Conservation (phyloP, 2,888 invertebrate species). For the Hybos culiciformis region DNA sequence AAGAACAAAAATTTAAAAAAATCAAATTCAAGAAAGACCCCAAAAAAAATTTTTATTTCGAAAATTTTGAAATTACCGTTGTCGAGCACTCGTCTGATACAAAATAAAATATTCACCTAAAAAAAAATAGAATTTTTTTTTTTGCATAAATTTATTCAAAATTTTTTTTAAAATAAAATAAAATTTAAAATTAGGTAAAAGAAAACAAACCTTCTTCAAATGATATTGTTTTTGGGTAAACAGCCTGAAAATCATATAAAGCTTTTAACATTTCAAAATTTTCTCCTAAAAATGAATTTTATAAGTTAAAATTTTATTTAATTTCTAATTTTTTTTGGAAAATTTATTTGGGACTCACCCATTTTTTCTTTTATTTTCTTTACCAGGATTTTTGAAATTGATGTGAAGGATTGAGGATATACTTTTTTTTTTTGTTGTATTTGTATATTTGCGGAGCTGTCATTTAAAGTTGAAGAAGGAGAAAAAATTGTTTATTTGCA, state of each 20-base stretch:
- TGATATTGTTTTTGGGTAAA: constrained; percentile 67
- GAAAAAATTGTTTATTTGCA: too few species aligned
- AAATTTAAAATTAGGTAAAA: too few species aligned
- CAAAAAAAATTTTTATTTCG: too few species aligned
- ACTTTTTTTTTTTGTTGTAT: too few species aligned
- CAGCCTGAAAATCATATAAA: constrained; percentile 71
- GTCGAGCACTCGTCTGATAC: constrained; percentile 63
- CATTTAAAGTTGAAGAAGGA: too few species aligned
- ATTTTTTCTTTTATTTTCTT: neutral
- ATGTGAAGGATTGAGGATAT: too few species aligned
- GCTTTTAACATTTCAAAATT: constrained; percentile 71
- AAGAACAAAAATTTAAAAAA: too few species aligned
- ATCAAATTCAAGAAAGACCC: too few species aligned
- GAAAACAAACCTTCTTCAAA: constrained; percentile 45
- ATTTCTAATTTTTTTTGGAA: neutral
- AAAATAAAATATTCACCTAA: constrained; percentile 59
- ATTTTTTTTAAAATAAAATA: neutral
- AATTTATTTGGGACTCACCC: too few species aligned
- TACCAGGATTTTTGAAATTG: neutral
- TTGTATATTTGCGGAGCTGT: too few species aligned
- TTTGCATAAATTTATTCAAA: neutral
- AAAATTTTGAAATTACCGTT: constrained; percentile 34
- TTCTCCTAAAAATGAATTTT: constrained; percentile 33
- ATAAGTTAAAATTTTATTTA: neutral
- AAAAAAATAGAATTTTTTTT: neutral